Evolutionary conservation across 2,888 invertebrate species (phyloP), one percentile per base, ranked within the genome.

Genomic region (Omphaloscelis lunosa): DNA sequence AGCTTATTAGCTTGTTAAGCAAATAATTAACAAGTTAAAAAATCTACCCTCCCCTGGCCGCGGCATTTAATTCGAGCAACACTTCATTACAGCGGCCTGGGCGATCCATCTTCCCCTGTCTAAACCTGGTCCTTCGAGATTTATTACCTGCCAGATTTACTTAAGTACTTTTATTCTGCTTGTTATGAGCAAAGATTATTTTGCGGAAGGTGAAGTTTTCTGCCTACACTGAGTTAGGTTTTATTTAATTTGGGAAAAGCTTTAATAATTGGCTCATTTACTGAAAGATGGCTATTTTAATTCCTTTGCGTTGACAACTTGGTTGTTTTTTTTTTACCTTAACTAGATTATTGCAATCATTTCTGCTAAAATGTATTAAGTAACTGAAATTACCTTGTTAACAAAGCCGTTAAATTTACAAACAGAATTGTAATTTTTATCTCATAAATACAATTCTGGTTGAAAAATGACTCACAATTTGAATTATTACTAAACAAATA

Each of bases 111-210:
- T 90, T 88, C 79, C 83, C 82, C 87, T 88, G 90, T 88, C 89
- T 81, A 80, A 34, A 85, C 87, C 84, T 83, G 84, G 82, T 82
- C 86, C 86, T 86, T 62, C 39, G 73, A 90, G 93, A 94, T 94
- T 93, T 94, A 93, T 93, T 92, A 88, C 90, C 85, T 83, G 85
- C 86, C 90, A 89, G 92, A 92, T 92, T 92, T 90, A 90, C 91
- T 91, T 89, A 89, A 90, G 90, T 87, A 92, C 91, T 91, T 93
- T 92, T 90, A 90, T 90, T 89, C 89, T 85, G 86, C 82, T 86
- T 84, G 86, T 88, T 88, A 89, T 80, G 58, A 80, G 41, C 88
- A 91, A 82, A 92, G 93, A 93, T 62, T 83, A 83, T 66, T 20
- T 51, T 51, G 70, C 41, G 80, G 77, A 72, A 27, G 48, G 62